These are phyloP conservation scores for Labia minor DNA, from an alignment of 2,888 invertebrate genomes.

Conservation along the genomic window DNA sequence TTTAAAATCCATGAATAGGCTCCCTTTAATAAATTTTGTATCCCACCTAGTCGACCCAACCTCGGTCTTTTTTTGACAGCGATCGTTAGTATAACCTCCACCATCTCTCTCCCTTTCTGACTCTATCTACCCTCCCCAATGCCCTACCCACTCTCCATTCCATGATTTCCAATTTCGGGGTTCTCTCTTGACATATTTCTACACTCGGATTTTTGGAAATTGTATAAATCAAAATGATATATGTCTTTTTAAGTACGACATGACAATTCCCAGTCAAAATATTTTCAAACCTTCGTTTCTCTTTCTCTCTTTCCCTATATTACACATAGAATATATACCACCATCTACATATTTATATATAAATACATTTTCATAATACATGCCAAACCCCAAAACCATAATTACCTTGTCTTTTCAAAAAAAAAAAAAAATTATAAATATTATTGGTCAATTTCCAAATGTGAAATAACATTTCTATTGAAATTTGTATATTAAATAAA, in stretches of 20 bases:
- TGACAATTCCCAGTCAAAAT: constrained; percentile 6
- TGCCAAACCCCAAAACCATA: too few species aligned
- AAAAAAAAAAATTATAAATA: too few species aligned
- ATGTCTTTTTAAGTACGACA: constrained; percentile 8
- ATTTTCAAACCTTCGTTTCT: too few species aligned
- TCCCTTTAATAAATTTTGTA: not conserved
- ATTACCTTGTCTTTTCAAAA: too few species aligned
- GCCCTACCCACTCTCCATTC: too few species aligned
- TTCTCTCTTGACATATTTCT: constrained; percentile 7
- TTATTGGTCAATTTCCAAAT: too few species aligned
- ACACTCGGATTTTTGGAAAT: constrained; percentile 6
- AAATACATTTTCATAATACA: too few species aligned
- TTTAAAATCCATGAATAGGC: not conserved
- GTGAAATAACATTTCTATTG: too few species aligned
- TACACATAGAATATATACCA: too few species aligned
- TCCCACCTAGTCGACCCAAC: not conserved
- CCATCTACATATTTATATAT: not conserved
- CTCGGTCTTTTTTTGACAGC: too few species aligned
- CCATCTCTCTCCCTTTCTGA: not conserved
- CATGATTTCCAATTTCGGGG: constrained; percentile 1
- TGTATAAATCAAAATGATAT: constrained; percentile 5
- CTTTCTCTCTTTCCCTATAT: too few species aligned
- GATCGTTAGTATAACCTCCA: not conserved
- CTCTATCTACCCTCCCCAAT: not conserved
- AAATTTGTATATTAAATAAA: too few species aligned